A percentile compares a stretch with the other conserved stretches of the same genome.
These are phyloP conservation scores for Encarsia formosa DNA, from an alignment of 2,888 invertebrate genomes.

Conservation along the genomic window DNA sequence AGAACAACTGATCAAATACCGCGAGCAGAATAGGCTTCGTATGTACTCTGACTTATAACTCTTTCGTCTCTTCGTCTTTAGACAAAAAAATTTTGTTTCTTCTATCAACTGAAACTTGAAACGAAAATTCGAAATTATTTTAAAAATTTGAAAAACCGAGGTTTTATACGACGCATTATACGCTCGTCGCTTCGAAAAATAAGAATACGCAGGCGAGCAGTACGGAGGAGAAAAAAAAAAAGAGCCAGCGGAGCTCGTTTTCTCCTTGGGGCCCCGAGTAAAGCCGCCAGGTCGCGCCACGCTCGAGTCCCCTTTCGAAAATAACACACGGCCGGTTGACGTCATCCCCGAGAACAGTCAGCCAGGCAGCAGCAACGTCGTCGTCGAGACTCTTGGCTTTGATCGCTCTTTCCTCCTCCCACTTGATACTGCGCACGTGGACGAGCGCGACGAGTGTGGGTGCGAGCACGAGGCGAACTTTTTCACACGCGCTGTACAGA, in stretches of 20 bases:
- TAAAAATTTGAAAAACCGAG: too few relatives aligned
- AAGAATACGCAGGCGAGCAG: not conserved
- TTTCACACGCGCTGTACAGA: not conserved
- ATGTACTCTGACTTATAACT: too few relatives aligned
- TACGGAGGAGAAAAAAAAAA: not conserved
- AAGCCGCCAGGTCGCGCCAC: not conserved
- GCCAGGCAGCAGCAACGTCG: not conserved
- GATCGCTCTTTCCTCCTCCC: not conserved
- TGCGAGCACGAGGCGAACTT: too few relatives aligned
- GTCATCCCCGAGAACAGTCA: constrained; percentile 38
- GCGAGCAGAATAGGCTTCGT: too few relatives aligned
- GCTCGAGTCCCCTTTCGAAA: constrained; percentile 48
- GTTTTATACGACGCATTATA: too few relatives aligned
- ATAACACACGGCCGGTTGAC: constrained; percentile 50
- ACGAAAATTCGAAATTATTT: too few relatives aligned
- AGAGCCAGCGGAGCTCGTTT: constrained; percentile 12
- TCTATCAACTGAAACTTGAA: too few relatives aligned
- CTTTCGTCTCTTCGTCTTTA: too few relatives aligned
- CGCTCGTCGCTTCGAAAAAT: too few relatives aligned
- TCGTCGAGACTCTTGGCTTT: not conserved
- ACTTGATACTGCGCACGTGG: not conserved
- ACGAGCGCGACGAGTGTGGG: not conserved
- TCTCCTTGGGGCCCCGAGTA: constrained; percentile 21
- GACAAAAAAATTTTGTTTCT: too few relatives aligned
- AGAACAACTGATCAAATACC: too few relatives aligned